These are phyloP conservation scores for Phytoseiulus persimilis DNA, from an alignment of 2,888 invertebrate species.

Conservation along the genomic window DNA sequence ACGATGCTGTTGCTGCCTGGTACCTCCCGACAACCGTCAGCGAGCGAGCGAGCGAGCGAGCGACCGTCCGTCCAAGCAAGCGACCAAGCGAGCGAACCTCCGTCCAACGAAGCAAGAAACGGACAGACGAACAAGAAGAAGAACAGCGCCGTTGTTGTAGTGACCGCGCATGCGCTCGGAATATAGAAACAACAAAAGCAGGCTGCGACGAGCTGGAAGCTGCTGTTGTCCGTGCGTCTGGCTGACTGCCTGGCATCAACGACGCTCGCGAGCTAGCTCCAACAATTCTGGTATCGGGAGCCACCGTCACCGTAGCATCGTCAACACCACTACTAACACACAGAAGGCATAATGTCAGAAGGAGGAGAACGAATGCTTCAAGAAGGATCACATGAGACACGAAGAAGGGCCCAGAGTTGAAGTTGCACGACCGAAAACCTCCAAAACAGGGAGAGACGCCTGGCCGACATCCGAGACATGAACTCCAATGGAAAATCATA, in stretches of 20 bases:
- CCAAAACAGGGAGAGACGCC: too few species aligned
- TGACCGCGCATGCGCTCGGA: neutral
- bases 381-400: neutral
- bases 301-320: neutral
- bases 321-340: neutral
- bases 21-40: neutral
- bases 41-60: neutral
- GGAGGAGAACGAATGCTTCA: neutral
- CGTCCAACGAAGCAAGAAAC: constrained; percentile 5
- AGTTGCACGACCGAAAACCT: too few species aligned
- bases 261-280: neutral
- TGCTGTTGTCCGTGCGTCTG: neutral
- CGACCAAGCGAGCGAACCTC: neutral
- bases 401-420: neutral
- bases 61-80: neutral
- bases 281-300: neutral
- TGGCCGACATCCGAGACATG: too few species aligned
- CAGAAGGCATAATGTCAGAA: neutral
- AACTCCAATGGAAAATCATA: too few species aligned
- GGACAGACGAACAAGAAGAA: neutral
- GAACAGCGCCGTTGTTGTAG: constrained; percentile 5
- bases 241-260: neutral
- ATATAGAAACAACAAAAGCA: constrained; percentile 5
- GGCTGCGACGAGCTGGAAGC: neutral
- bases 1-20: neutral